A percentile compares a stretch with the other conserved stretches of the same genome.
Evolutionary conservation across 2,888 invertebrate species (phyloP).

Genomic region (Drosophila picticornis): DNA sequence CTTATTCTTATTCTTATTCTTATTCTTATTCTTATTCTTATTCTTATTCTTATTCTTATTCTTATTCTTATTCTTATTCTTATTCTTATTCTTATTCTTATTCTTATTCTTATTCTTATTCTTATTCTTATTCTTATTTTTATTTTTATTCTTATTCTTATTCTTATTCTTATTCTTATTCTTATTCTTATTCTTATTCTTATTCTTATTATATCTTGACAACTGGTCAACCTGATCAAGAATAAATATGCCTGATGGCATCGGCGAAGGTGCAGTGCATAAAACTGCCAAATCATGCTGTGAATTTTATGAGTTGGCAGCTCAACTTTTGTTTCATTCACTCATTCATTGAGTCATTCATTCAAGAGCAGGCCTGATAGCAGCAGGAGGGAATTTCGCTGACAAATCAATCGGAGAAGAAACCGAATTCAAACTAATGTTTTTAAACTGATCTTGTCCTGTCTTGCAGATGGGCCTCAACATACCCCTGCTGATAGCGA

Average conservation of each 20-base stretch:
- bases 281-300: background rate
- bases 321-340: background rate
- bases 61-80: no score
- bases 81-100: no score
- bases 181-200: no score
- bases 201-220: no score
- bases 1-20: no score
- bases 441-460: background rate
- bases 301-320: background rate
- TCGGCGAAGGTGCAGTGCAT: background rate
- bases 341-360: background rate
- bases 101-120: no score
- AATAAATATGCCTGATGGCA: background rate
- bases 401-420: background rate
- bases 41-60: no score
- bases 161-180: no score
- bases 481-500: conserved; percentile 83
- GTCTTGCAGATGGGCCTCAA: conserved; percentile 83
- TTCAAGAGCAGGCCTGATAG: background rate
- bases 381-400: background rate
- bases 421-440: background rate
- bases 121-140: no score
- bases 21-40: no score
- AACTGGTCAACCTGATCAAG: background rate
- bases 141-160: no score